Evolutionary conservation across 2,888 invertebrate species (phyloP), one percentile per base, ranked within the genome.

Genomic region (Platycnemis pennipes): DNA sequence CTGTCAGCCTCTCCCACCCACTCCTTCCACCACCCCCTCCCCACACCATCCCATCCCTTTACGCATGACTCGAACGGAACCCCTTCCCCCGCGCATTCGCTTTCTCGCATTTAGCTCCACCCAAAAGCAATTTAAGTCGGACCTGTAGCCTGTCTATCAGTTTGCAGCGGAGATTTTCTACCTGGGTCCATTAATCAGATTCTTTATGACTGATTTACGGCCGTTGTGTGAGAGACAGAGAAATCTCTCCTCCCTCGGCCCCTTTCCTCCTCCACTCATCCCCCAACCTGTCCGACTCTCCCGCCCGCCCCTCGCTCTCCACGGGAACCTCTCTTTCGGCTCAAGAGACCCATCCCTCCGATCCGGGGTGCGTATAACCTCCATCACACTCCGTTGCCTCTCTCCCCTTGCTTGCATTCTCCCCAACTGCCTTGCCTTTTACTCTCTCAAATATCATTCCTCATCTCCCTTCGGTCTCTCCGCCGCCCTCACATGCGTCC

Each of bases 81-180:
- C 49, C 37, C 37, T 53, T 13, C 63, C 31, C 69, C 69, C 69
- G 69, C 53, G 31, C 89, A 31, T 89, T 89, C 53, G 31, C 91
- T 89, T 69, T 69, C 91, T 91, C 91, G 91, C 91, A 63, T 91
- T 91, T 69, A 91, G 91, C 94, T 88, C 94, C 94, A 94, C 94
- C 94, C 94, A 94, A 94, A 94, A 94, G 94, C 88, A 94, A 94
- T 94, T 94, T 94, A 94, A 94, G 94, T 94, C 86, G 56, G 86
- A 86, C 87, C 94, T 94, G 94, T 94, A 87, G 88, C 86, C 94
- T 94, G 94, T 94, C 94, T 94, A 94, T 94, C 94, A 94, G 56
- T 86, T 86, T 56, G 87, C 94, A 77, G 88, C 94, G 49, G 94
- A 87, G 94, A 94, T 94, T 94, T 77, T 94, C 94, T 94, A 56